Evolutionary conservation across 2,888 invertebrate species (phyloP).

Genomic region (Thera obeliscata): DNA sequence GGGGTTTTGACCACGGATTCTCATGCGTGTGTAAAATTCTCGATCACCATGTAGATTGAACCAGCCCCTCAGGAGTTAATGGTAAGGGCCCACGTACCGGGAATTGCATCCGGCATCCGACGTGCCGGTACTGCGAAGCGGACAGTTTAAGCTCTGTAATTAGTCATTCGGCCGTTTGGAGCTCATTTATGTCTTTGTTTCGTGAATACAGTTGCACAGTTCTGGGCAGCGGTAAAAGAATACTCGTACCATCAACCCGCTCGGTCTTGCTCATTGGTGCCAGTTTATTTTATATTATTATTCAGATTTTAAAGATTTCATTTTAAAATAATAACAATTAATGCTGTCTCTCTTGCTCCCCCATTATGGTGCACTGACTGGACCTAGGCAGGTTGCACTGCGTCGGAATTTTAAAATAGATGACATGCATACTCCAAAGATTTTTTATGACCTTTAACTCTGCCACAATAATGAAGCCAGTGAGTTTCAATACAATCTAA

Average conservation of each 20-base stretch:
- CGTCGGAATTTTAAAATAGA: too few species aligned
- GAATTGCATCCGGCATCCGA: constrained; percentile 56
- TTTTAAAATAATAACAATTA: too few species aligned
- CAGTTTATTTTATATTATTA: neutral
- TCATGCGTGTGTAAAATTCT: constrained; percentile 31
- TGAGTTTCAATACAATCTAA: too few species aligned
- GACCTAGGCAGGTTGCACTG: too few species aligned
- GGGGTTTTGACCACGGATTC: constrained; percentile 16
- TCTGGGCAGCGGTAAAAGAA: constrained; percentile 9
- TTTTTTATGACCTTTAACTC: too few species aligned
- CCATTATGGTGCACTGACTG: too few species aligned
- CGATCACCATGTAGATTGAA: constrained; percentile 32
- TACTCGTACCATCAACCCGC: neutral
- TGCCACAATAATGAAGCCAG: too few species aligned
- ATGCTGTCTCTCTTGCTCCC: too few species aligned
- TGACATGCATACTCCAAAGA: too few species aligned
- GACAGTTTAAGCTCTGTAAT: constrained; percentile 52
- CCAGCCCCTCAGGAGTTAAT: constrained; percentile 31
- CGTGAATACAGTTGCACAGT: constrained; percentile 16
- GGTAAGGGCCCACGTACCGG: constrained; percentile 41
- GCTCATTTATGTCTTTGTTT: constrained; percentile 41
- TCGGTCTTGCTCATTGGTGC: neutral
- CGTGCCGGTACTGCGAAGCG: constrained; percentile 41
- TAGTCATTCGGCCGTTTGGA: constrained; percentile 48
- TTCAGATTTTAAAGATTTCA: too few species aligned